These are phyloP conservation scores for Bedellia somnulentella DNA, from an alignment of 2,888 invertebrate genomes.

Conservation along the genomic window DNA sequence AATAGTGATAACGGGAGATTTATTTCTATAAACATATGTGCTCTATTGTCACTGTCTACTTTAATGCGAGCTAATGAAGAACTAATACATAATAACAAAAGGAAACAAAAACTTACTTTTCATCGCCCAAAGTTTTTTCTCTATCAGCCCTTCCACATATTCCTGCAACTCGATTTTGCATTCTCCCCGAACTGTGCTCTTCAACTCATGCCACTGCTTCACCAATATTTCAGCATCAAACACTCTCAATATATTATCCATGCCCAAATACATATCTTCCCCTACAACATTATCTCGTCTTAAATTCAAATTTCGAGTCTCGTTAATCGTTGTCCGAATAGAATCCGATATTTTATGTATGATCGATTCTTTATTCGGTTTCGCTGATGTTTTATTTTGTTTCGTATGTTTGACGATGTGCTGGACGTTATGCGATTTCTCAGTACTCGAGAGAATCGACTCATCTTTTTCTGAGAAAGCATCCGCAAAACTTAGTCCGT, in stretches of 20 bases:
- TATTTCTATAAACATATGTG: too few relatives aligned
- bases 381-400: slow-evolving; percentile 25
- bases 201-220: slow-evolving; percentile 56
- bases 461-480: slow-evolving; percentile 24
- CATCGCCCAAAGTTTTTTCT: slow-evolving; percentile 67
- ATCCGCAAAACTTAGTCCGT: slow-evolving; percentile 41
- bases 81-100: not conserved
- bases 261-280: slow-evolving; percentile 17
- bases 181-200: slow-evolving; percentile 38
- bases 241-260: slow-evolving; percentile 57
- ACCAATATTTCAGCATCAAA: slow-evolving; percentile 59
- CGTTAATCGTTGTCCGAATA: slow-evolving; percentile 34
- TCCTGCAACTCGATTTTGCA: slow-evolving; percentile 62
- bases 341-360: slow-evolving; percentile 28
- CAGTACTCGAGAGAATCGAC: slow-evolving; percentile 29
- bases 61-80: too few relatives aligned
- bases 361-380: slow-evolving; percentile 27
- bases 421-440: slow-evolving; percentile 48
- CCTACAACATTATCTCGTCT: not conserved
- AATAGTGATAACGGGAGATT: too few relatives aligned
- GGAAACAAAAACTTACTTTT: slow-evolving; percentile 63
- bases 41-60: too few relatives aligned
- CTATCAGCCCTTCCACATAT: slow-evolving; percentile 61
- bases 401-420: slow-evolving; percentile 43
- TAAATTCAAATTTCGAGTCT: slow-evolving; percentile 23